These are phyloP conservation scores for Oreocharis arfaki DNA, from an alignment of 2,113 vertebrate genomes.

Conservation along the genomic window DNA sequence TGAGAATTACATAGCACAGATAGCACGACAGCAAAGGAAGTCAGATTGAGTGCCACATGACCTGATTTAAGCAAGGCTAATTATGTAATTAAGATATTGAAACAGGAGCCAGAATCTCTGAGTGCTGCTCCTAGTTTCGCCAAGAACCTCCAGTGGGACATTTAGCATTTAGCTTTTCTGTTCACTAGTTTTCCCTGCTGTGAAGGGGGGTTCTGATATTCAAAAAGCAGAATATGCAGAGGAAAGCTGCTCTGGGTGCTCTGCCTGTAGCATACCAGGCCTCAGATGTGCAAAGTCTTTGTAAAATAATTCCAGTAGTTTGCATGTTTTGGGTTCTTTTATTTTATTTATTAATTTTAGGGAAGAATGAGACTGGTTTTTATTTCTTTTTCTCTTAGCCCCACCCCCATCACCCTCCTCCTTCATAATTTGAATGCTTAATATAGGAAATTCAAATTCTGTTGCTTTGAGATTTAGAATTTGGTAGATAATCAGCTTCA, in stretches of 20 bases:
- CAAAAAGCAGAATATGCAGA: neutral
- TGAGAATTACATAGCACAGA: conserved; percentile 46
- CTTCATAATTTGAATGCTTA: neutral
- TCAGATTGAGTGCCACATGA: conserved; percentile 55
- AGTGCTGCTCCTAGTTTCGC: neutral
- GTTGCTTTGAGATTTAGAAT: neutral
- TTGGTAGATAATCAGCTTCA: neutral
- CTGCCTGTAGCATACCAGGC: neutral
- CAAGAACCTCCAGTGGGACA: conserved; percentile 1
- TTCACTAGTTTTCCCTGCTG: neutral
- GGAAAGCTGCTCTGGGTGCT: neutral
- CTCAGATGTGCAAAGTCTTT: neutral
- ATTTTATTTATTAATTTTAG: neutral
- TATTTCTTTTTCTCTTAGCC: too few relatives aligned
- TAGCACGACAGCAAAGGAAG: conserved; percentile 43
- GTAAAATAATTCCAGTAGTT: neutral
- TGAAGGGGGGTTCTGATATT: neutral
- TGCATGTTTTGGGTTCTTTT: neutral
- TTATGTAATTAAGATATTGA: conserved; percentile 62
- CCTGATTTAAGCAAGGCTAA: conserved; percentile 55
- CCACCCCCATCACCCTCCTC: accelerated
- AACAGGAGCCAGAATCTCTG: conserved; percentile 46
- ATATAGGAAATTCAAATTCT: neutral
- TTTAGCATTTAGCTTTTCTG: conserved; percentile 33
- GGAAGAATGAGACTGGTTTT: neutral